Percentiles rank a stretch among this genome's conserved stretches.
phyloP scores from a whole-genome alignment of 2,113 vertebrate genomes.

The Cyanistes caeruleus region DNA sequence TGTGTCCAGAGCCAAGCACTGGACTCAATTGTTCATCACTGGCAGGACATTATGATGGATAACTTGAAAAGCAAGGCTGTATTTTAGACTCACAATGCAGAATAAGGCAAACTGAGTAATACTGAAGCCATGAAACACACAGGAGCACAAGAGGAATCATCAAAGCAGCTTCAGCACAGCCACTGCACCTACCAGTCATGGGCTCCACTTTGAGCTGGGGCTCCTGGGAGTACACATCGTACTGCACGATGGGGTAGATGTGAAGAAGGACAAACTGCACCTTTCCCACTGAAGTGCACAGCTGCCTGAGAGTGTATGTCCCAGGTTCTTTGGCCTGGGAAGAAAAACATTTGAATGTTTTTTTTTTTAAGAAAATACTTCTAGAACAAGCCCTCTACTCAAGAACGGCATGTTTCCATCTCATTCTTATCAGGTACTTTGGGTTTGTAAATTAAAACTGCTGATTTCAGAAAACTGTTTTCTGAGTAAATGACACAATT shows the following conservation, averaged over 20 bases:
- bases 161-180: background rate
- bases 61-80: background rate
- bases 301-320: constrained; percentile 91
- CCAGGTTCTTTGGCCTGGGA: constrained; percentile 88
- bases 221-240: constrained; percentile 97
- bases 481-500: background rate
- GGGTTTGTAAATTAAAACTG: background rate
- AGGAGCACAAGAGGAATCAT: background rate
- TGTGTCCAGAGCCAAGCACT: background rate
- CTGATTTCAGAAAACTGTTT: background rate
- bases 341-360: background rate
- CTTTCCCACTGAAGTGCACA: constrained; percentile 85
- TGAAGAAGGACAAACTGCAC: constrained; percentile 92
- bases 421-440: background rate
- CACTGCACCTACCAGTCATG: constrained; percentile 81
- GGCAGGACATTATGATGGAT: background rate
- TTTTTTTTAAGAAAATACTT: background rate
- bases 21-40: background rate
- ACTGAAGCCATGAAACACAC: background rate
- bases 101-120: background rate
- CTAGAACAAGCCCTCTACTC: background rate
- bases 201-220: constrained; percentile 94
- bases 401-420: background rate
- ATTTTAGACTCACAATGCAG: background rate
- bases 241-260: constrained; percentile 91